These are phyloP conservation scores for Archilochus colubris DNA, from an alignment of 2,113 vertebrate species.

Conservation along the genomic window DNA sequence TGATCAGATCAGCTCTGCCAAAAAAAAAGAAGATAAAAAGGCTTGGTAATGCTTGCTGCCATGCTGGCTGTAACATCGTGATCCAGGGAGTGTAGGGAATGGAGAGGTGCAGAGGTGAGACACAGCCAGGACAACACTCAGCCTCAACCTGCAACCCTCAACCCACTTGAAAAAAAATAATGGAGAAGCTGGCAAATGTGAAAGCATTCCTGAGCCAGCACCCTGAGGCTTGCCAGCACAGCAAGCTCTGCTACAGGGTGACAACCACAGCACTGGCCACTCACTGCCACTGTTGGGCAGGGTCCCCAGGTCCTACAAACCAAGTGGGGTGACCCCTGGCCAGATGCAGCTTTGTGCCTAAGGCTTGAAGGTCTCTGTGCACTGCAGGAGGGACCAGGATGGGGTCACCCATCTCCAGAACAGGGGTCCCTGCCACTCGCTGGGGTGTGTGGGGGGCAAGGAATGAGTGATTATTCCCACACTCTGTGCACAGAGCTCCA, in stretches of 20 bases:
- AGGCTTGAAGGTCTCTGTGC: fast-evolving
- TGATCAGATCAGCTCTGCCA: conserved; percentile 73
- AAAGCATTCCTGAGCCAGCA: not conserved
- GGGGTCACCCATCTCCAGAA: not conserved
- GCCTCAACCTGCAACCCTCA: not conserved
- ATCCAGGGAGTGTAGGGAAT: not conserved
- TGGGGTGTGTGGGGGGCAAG: fast-evolving
- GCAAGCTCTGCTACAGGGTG: not conserved
- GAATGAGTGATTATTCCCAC: not conserved
- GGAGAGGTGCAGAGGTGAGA: not conserved
- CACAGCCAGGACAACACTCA: not conserved
- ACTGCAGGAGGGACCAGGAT: not conserved
- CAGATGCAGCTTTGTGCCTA: not conserved
- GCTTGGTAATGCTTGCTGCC: not conserved
- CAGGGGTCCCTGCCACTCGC: fast-evolving
- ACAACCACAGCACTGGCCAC: not conserved
- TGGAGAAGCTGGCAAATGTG: not conserved
- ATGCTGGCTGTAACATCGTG: fast-evolving
- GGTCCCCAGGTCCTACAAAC: not conserved
- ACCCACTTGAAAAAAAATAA: not conserved
- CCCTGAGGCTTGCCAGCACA: not conserved
- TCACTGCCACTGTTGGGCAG: fast-evolving
- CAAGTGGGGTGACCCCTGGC: fast-evolving
- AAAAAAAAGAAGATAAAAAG: conserved; percentile 22
- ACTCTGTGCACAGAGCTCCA: fast-evolving